Conservation (phyloP, 1,140 invertebrate species). For the Musca vetustissima region DNA sequence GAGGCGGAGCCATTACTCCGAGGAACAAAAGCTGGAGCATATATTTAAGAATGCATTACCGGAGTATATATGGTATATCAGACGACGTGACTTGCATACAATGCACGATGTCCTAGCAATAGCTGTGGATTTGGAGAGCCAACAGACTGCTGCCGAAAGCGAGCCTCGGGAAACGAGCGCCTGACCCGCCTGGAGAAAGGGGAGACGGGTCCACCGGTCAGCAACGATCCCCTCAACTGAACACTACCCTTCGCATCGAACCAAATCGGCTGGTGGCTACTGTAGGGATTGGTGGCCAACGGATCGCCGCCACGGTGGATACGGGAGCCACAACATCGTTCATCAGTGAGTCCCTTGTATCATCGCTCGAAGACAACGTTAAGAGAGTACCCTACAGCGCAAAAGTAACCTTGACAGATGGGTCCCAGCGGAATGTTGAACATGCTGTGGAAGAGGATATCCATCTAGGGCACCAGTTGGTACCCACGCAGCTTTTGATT, state of each 20-base stretch:
- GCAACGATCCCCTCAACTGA: too few relatives aligned
- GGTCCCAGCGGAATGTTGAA: not conserved
- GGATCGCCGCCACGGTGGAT: not conserved
- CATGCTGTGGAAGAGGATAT: not conserved
- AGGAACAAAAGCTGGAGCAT: not conserved
- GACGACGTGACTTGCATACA: not conserved
- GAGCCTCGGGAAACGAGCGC: too few relatives aligned
- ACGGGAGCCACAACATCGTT: not conserved
- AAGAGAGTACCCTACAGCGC: not conserved
- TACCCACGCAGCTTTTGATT: not conserved
- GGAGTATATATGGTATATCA: constrained; percentile 3
- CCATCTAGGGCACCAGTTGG: not conserved
- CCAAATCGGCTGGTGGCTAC: not conserved
- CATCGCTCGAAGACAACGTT: not conserved
- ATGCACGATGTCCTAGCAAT: not conserved
- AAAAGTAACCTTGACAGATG: not conserved
- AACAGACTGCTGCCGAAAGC: too few relatives aligned
- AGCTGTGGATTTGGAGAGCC: not conserved
- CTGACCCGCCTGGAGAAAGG: too few relatives aligned
- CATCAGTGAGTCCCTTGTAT: not conserved
- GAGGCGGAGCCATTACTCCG: not conserved
- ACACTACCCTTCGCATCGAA: not conserved
- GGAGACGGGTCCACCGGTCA: too few relatives aligned
- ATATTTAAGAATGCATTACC: not conserved
- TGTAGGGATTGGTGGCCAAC: not conserved